These are phyloP conservation scores for Cercopithecus mona DNA, from an alignment of 2,113 vertebrate genomes.

Conservation along the genomic window DNA sequence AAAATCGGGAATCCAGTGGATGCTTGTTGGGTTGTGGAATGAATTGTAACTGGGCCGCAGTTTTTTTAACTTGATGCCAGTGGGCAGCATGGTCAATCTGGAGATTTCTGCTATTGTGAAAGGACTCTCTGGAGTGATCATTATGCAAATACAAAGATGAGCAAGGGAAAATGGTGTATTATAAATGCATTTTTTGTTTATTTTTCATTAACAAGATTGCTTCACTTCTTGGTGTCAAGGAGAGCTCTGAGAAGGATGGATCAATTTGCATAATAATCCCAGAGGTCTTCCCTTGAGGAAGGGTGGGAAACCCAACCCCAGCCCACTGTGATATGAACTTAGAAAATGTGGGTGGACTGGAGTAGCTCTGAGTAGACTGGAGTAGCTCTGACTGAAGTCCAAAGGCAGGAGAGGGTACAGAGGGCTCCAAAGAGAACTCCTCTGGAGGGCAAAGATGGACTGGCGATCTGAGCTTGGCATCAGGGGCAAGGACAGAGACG, in stretches of 20 bases:
- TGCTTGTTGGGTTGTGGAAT: background rate
- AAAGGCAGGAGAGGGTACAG: background rate
- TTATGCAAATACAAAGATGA: background rate
- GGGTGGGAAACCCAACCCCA: background rate
- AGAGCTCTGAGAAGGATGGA: background rate
- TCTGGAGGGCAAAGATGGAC: background rate
- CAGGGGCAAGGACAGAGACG: background rate
- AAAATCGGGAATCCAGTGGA: background rate
- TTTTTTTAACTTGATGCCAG: background rate
- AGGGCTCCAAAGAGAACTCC: background rate
- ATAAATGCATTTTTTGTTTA: background rate
- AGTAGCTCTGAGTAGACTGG: background rate
- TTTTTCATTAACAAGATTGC: constrained; percentile 50
- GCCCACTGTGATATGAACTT: background rate
- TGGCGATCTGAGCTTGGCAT: background rate
- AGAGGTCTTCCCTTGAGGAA: background rate
- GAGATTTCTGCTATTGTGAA: background rate
- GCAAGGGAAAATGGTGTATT: background rate
- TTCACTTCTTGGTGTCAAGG: background rate
- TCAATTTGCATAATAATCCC: background rate
- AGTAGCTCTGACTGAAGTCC: background rate
- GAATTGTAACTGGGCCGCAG: background rate
- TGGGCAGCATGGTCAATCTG: background rate
- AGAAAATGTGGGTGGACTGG: background rate
- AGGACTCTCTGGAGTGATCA: background rate